Conservation (phyloP, 2,797 vertebrate species). For the Enteromius radiatus region DNA sequence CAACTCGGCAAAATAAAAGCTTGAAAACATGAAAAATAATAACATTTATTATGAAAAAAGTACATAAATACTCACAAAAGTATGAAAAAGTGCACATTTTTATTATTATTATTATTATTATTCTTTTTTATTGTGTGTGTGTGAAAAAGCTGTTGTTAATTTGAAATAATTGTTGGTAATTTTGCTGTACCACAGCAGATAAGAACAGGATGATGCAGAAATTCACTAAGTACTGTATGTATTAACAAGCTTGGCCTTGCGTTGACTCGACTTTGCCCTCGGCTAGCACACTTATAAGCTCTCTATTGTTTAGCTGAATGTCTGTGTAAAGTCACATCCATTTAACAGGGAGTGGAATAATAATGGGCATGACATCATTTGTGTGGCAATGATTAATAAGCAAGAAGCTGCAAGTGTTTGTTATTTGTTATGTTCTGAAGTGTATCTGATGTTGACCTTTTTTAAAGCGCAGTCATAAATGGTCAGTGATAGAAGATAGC, state of each 20-base stretch:
- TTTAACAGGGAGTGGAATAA: constrained; percentile 1
- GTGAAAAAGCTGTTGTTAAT: background rate
- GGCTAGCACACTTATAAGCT: background rate
- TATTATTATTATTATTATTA: no score
- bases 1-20: no score
- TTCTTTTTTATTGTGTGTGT: background rate
- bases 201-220: background rate
- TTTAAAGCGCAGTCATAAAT: background rate
- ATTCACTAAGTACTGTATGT: background rate
- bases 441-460: background rate
- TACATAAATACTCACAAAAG: no score
- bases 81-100: no score
- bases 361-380: background rate
- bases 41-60: no score
- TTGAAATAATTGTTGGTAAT: background rate
- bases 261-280: constrained; percentile 15
- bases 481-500: background rate
- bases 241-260: constrained; percentile 4
- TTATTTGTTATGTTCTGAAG: background rate
- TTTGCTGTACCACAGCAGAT: background rate
- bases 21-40: no score
- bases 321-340: background rate
- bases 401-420: background rate
- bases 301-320: background rate
- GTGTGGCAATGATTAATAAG: background rate